Evolutionary conservation across 2,888 invertebrate species (phyloP).

Genomic region (Philhelius pedissequus): DNA sequence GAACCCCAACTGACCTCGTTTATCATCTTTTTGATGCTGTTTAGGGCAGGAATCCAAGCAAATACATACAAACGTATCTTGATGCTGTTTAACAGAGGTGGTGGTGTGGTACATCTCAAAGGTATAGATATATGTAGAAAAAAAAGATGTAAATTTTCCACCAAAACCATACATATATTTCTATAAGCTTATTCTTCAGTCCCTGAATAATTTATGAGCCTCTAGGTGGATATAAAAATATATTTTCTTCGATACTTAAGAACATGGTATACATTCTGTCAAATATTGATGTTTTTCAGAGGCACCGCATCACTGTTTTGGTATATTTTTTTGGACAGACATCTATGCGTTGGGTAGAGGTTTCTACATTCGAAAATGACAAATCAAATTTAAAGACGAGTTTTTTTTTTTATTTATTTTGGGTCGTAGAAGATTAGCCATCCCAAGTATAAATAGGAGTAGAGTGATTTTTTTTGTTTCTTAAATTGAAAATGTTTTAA

Average conservation of each 20-base stretch:
- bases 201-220: slow-evolving; percentile 64
- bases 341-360: neutral
- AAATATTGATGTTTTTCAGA: slow-evolving; percentile 57
- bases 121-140: neutral
- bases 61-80: neutral
- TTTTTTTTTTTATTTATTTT: neutral
- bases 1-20: neutral
- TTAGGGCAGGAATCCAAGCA: slow-evolving; percentile 39
- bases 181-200: slow-evolving; percentile 19
- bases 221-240: slow-evolving; percentile 53
- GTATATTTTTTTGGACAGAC: slow-evolving; percentile 3
- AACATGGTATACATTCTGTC: slow-evolving; percentile 58
- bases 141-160: slow-evolving; percentile 46
- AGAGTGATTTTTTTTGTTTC: slow-evolving; percentile 30
- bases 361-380: slow-evolving; percentile 6
- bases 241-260: slow-evolving; percentile 57
- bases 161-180: slow-evolving; percentile 1
- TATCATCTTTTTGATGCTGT: neutral
- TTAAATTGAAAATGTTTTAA: slow-evolving; percentile 42
- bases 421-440: slow-evolving; percentile 24
- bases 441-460: neutral
- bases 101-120: slow-evolving; percentile 4
- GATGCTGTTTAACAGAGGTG: slow-evolving; percentile 51
- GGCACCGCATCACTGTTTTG: slow-evolving; percentile 1
- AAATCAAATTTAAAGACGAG: slow-evolving; percentile 47